These are phyloP conservation scores for Esperia sulphurella DNA, from an alignment of 2,888 invertebrate genomes.

Conservation along the genomic window DNA sequence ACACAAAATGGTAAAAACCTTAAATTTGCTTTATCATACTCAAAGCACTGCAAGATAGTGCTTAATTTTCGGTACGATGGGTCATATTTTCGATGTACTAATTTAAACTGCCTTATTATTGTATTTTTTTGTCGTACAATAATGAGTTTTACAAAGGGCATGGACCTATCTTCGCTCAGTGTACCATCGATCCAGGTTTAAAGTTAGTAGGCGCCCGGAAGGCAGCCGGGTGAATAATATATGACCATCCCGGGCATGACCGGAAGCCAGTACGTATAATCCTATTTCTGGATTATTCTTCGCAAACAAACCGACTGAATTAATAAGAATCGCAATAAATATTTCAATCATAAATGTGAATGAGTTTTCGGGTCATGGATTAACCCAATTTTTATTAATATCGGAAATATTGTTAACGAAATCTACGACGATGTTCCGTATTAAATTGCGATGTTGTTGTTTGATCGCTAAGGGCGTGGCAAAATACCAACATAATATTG, in stretches of 20 bases:
- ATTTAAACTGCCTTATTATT: too few relatives aligned
- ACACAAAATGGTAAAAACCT: too few relatives aligned
- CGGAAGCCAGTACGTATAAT: conserved; percentile 51
- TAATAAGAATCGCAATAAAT: conserved; percentile 27
- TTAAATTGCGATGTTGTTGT: too few relatives aligned
- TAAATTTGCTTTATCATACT: too few relatives aligned
- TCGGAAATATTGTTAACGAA: neutral
- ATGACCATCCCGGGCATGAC: conserved; percentile 44
- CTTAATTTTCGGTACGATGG: too few relatives aligned
- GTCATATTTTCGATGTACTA: too few relatives aligned
- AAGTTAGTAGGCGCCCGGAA: conserved; percentile 54
- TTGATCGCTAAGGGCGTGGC: too few relatives aligned
- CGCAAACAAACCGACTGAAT: conserved; percentile 33
- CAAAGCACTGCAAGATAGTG: too few relatives aligned
- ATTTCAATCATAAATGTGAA: conserved; percentile 8
- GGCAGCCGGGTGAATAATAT: conserved; percentile 62
- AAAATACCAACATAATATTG: too few relatives aligned
- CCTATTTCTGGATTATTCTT: conserved; percentile 52
- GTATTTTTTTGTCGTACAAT: too few relatives aligned
- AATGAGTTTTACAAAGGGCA: conserved; percentile 3
- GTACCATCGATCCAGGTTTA: conserved; percentile 54
- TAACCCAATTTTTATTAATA: neutral
- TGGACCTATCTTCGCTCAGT: conserved; percentile 6
- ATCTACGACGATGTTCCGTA: neutral
- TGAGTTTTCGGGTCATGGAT: neutral